Evolutionary conservation across 2,888 invertebrate species (phyloP), one percentile per base, ranked within the genome.

Genomic region (Nymphalis c-album): DNA sequence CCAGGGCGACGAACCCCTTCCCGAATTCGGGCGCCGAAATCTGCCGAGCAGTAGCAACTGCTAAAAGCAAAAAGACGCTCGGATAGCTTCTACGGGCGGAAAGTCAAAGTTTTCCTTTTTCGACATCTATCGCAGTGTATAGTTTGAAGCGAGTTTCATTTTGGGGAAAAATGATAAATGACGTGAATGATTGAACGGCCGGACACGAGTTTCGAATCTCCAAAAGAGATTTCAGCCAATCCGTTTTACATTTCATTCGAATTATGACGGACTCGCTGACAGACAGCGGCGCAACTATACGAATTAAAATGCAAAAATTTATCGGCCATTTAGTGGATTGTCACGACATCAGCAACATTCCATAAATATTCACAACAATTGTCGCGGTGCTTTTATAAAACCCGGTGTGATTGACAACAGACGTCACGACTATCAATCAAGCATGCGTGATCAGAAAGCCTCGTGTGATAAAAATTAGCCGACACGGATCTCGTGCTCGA

Each of bases 101-200:
- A 76, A 78, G 74, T 85, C 75, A 74, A 75, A 76, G 72, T 85
- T 84, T 84, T 87, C 82, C 82, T 87, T 90, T 91, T 90, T 82
- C 78, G 78, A 80, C 85, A 87, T 89, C 91, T 88, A 88, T 85
- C 81, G 76, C 82, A 78, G 81, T 80, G 85, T 82, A 87, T 91
- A 89, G 90, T 88, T 88, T 84, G 87, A 78, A 83, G 80, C 84
- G 83, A 85, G 85, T 85, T 88, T 87, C 86, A 87, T 85, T 86
- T 86, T 80, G 81, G 78, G 77, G 78, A 80, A 83, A 88, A 88
- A 89, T 88, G 86, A 89, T 87, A 87, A 90, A 88, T 87, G 88
- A 88, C 86, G 81, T 85, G 88, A 87, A 89, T 90, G 90, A 91
- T 91, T 90, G 91, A 91, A 83, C 85, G 83, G 84, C 78, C 80